A percentile compares a stretch with the other conserved stretches of the same genome.
Evolutionary conservation across 1,140 invertebrate genomes (phyloP).

Genomic region (Zaprionus tsacasi): DNA sequence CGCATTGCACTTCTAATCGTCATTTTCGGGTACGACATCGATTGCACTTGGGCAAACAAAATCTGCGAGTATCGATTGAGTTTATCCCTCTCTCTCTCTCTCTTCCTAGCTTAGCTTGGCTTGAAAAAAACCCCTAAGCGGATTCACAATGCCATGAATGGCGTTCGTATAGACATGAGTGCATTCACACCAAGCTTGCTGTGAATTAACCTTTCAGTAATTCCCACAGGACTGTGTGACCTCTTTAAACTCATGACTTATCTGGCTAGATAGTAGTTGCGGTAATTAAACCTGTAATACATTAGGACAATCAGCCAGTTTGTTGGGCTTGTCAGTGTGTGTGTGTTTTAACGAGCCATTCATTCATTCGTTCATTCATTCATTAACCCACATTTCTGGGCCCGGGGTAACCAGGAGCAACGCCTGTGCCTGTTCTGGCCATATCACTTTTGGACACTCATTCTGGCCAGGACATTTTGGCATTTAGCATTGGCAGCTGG

Average conservation of each 20-base stretch:
- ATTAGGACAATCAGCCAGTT: constrained; percentile 7
- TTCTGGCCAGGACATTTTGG: constrained; percentile 15
- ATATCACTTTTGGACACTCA: constrained; percentile 5
- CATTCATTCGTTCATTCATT: not conserved
- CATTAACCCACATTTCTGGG: constrained; percentile 3
- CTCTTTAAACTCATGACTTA: not conserved
- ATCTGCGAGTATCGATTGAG: constrained; percentile 51
- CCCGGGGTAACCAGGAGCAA: constrained; percentile 17
- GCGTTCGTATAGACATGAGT: not conserved
- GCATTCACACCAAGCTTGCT: not conserved
- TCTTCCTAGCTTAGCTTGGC: not conserved
- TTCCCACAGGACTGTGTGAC: not conserved
- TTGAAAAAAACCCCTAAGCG: not conserved
- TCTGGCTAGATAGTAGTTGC: not conserved
- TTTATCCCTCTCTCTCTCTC: constrained; percentile 5
- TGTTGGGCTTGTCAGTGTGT: not conserved
- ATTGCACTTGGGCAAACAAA: constrained; percentile 49
- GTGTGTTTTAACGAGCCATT: constrained; percentile 2
- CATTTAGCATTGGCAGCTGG: constrained; percentile 33
- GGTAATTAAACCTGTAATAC: not conserved
- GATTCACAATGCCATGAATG: not conserved
- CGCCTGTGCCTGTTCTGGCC: not conserved
- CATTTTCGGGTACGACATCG: constrained; percentile 33
- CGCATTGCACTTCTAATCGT: constrained; percentile 45
- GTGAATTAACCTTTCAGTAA: not conserved